These are phyloP conservation scores for Drosophila acutilabella DNA, from an alignment of 2,888 invertebrate genomes.

Conservation along the genomic window DNA sequence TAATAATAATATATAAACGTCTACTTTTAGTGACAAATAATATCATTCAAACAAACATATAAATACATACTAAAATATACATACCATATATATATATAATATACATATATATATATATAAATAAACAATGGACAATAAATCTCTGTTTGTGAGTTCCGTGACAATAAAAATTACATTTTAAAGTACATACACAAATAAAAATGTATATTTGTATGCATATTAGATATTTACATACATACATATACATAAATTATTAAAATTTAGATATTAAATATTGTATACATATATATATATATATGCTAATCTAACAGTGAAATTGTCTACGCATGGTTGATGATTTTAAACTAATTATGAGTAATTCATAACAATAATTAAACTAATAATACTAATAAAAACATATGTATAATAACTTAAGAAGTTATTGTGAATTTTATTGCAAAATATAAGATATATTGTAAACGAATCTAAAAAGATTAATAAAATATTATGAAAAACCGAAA, in stretches of 20 bases:
- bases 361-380: constrained; percentile 4
- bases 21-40: constrained; percentile 7
- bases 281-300: constrained; percentile 15
- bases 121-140: constrained; percentile 54
- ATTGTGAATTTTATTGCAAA: constrained; percentile 56
- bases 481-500: neutral
- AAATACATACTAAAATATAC: neutral
- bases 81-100: neutral
- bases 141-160: constrained; percentile 61
- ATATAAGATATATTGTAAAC: constrained; percentile 60
- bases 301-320: constrained; percentile 44
- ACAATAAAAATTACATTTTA: constrained; percentile 59
- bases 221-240: constrained; percentile 15
- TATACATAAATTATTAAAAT: constrained; percentile 5
- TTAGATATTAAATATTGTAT: constrained; percentile 8
- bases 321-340: constrained; percentile 76
- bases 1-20: constrained; percentile 26
- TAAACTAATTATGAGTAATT: constrained; percentile 22
- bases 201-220: constrained; percentile 18
- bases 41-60: neutral
- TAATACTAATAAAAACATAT: constrained; percentile 20
- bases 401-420: constrained; percentile 39
- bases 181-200: constrained; percentile 16
- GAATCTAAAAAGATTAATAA: constrained; percentile 19
- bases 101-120: constrained; percentile 8